Percentiles rank a stretch among this genome's conserved stretches.
Conservation (phyloP, 1,140 invertebrate species). For the Heterodera schachtii region DNA sequence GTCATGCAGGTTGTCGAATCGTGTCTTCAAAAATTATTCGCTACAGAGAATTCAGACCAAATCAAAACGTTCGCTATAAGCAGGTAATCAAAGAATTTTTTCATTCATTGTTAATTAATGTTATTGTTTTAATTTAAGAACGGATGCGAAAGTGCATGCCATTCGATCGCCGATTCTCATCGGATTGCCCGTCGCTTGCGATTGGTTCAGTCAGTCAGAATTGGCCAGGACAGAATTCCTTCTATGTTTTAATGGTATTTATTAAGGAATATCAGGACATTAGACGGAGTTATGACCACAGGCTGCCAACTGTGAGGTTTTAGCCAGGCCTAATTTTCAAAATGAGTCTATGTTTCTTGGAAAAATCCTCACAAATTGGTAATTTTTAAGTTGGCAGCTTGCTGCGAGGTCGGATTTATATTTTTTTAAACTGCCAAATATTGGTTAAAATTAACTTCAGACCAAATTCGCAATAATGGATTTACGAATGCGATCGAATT, state of each 20-base stretch:
- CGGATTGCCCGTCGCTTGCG: conserved; percentile 38
- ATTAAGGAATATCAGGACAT: no score
- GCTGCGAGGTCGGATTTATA: no score
- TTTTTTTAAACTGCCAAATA: no score
- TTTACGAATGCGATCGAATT: conserved; percentile 32
- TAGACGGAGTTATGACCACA: no score
- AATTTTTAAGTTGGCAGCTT: no score
- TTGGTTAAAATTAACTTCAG: conserved; percentile 7
- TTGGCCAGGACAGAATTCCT: conserved; percentile 26
- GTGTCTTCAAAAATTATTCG: conserved; percentile 13
- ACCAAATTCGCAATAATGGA: conserved; percentile 6
- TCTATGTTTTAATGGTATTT: conserved; percentile 34
- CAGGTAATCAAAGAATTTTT: conserved; percentile 1
- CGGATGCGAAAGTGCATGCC: conserved; percentile 54
- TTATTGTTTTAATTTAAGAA: conserved; percentile 33
- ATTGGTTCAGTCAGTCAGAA: conserved; percentile 8
- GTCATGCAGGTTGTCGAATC: conserved; percentile 12
- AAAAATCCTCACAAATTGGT: no score
- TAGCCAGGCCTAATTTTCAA: no score
- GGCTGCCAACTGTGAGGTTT: no score
- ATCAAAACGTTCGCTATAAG: conserved; percentile 6
- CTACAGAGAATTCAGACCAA: background rate
- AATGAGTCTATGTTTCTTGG: no score
- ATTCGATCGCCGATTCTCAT: conserved; percentile 44
- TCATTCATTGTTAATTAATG: background rate